phyloP scores from a whole-genome alignment of 2,797 vertebrate species.

The Chlorospingus semifuscus region DNA sequence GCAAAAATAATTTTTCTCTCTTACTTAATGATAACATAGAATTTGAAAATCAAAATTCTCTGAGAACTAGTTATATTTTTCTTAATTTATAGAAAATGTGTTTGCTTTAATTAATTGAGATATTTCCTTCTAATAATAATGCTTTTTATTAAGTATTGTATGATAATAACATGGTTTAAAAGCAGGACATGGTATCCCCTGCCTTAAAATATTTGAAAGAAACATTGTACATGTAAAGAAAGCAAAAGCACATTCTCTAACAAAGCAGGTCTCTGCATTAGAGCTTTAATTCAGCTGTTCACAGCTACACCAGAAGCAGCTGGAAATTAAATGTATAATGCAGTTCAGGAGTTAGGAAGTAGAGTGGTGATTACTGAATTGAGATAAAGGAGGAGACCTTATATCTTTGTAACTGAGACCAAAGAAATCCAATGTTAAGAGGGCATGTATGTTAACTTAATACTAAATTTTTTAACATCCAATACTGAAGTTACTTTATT shows the following conservation, averaged over 20 bases:
- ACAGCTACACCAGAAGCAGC: not conserved
- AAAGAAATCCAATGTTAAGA: not conserved
- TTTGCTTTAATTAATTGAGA: not conserved
- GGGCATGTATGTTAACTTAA: not conserved
- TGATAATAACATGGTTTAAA: not conserved
- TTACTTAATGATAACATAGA: not conserved
- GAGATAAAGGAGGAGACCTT: not conserved
- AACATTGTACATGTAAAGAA: not conserved
- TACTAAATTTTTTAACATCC: not conserved
- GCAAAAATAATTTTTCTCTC: not conserved
- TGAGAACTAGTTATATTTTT: not conserved
- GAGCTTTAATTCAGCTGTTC: not conserved
- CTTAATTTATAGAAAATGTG: not conserved
- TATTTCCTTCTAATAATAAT: no score
- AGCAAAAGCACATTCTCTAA: not conserved
- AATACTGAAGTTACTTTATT: not conserved
- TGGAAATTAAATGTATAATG: not conserved
- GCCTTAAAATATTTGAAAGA: not conserved
- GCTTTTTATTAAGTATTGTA: not conserved
- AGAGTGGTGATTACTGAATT: not conserved
- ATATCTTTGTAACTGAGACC: not conserved
- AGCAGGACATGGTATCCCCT: rapidly evolving
- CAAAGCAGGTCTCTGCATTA: not conserved
- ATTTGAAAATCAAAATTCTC: not conserved
- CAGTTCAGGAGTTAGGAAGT: not conserved